Conservation (phyloP, 2,888 invertebrate genomes). For the Sisyra terminalis region DNA sequence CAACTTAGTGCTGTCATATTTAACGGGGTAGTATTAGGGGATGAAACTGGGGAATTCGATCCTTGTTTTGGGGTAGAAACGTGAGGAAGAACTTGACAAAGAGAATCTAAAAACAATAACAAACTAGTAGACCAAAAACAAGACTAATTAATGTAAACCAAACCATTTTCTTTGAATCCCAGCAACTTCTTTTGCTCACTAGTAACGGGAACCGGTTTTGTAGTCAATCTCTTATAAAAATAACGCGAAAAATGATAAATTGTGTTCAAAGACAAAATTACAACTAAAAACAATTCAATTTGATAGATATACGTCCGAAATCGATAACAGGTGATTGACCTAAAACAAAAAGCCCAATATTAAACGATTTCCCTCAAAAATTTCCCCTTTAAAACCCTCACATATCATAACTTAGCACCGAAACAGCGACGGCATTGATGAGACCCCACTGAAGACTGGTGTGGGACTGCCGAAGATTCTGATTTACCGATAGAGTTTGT, state of each 20-base stretch:
- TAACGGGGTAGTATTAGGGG: conserved; percentile 19
- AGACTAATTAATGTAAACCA: no score
- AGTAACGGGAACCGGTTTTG: conserved; percentile 30
- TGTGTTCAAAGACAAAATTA: conserved; percentile 30
- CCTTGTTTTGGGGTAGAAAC: conserved; percentile 8
- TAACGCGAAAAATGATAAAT: conserved; percentile 33
- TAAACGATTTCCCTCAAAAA: conserved; percentile 6
- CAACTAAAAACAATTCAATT: conserved; percentile 26
- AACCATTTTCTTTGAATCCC: conserved; percentile 30
- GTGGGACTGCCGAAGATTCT: conserved; percentile 31
- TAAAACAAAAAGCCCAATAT: conserved; percentile 18
- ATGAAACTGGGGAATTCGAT: conserved; percentile 1
- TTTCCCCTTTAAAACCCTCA: conserved; percentile 23
- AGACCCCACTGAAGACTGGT: conserved; percentile 39
- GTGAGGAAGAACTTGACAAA: conserved; percentile 13
- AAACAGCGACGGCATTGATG: conserved; percentile 35
- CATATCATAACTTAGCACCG: conserved; percentile 41
- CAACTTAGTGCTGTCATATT: conserved; percentile 25
- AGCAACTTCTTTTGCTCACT: conserved; percentile 33
- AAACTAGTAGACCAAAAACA: conserved; percentile 11
- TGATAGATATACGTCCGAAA: conserved; percentile 27
- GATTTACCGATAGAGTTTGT: conserved; percentile 34
- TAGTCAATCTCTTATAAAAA: conserved; percentile 24
- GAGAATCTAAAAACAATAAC: conserved; percentile 14
- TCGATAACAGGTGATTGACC: conserved; percentile 28